Base-by-base conservation (phyloP, 2,888 invertebrate species). In the Thyatira batis region DNA sequence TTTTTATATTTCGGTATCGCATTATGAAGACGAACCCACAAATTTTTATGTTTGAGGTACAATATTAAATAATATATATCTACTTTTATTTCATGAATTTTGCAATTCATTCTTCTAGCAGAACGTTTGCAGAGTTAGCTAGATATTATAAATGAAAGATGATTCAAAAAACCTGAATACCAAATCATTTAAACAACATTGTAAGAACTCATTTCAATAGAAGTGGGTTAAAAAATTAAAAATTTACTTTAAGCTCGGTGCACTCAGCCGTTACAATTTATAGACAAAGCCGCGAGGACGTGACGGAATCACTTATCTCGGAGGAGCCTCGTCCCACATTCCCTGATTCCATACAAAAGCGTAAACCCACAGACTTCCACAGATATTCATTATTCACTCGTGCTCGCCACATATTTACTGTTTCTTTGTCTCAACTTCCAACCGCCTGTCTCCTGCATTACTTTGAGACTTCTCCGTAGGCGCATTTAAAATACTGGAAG, bases 331-430 rank as follows among this genome's bases (percentile, higher is more conserved):
- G 25, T 48, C 27, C 48, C 27, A 27, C 25, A 48, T 27, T 27
- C 27, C 48, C 48, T 28, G 48, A 48, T 48, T 48, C 48, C 27
- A 48, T 48, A 48, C 48, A 48, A 49, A 49, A 39, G 30, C 11
- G 33, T 30, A 49, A 52, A 49, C 33, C 54, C 50, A 52, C 48
- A 67, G 70, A 73, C 73, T 65, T 70, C 55, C 73, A 60, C 64
- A 74, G 71, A 76, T 77, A 79, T 84, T 83, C 76, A 80, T 81
- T 78, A 80, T 76, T 80, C 76, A 69, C 67, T 55, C 63, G 54
- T 70, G 69, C 71, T 69, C 64, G 68, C 70, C 78, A 76, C 76
- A 77, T 78, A 76, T 77, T 77, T 73, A 75, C 75, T 65, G 70
- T 74, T 74, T 75, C 79, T 78, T 77, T 79, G 78, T 79, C 71